phyloP scores from a whole-genome alignment of 2,113 vertebrate species.

The Lutjanus erythropterus region DNA sequence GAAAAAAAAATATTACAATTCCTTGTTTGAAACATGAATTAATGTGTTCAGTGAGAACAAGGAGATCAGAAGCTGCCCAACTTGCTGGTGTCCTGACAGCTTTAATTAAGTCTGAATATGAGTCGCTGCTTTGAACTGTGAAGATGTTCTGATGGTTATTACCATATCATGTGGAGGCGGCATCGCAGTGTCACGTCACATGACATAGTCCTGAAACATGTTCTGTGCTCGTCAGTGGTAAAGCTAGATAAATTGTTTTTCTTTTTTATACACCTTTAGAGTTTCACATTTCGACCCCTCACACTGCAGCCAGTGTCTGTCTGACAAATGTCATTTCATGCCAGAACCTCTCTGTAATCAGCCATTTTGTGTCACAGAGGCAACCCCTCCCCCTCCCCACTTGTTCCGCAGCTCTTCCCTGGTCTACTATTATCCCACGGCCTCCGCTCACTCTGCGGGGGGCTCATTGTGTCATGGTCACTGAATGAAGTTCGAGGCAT shows the following conservation, averaged over 20 bases:
- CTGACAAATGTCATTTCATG: constrained; percentile 74
- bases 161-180: background rate
- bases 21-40: constrained; percentile 1
- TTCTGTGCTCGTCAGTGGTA: background rate
- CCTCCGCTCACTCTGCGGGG: constrained; percentile 52
- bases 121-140: constrained; percentile 3
- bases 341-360: constrained; percentile 51
- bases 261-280: constrained; percentile 13
- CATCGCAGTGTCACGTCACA: background rate
- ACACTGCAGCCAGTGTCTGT: constrained; percentile 53
- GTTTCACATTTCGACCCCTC: constrained; percentile 42
- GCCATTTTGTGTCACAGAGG: constrained; percentile 68
- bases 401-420: constrained; percentile 11
- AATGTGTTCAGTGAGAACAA: background rate
- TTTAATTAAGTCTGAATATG: background rate
- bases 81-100: background rate
- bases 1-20: background rate
- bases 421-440: constrained; percentile 54
- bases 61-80: background rate
- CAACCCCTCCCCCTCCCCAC: constrained; percentile 52
- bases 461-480: constrained; percentile 64
- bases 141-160: constrained; percentile 2
- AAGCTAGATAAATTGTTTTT: background rate
- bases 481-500: constrained; percentile 54
- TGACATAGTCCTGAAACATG: constrained; percentile 4